phyloP scores from a whole-genome alignment of 1,140 invertebrate species.

The Leptopilina clavipes region DNA sequence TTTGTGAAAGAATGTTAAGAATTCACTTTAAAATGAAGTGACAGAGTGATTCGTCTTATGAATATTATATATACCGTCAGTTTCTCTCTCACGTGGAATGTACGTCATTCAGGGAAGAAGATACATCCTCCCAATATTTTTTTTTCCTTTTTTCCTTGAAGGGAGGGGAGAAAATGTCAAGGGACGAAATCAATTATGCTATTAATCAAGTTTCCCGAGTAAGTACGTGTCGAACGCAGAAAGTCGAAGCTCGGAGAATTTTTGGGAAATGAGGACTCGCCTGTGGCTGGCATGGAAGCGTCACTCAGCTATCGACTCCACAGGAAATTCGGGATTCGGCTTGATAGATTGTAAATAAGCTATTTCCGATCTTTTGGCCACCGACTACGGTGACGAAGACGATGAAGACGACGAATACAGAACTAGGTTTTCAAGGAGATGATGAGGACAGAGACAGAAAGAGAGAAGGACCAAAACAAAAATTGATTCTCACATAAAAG shows the following conservation, averaged over 20 bases:
- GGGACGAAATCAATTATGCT: constrained; percentile 44
- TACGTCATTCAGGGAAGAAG: constrained; percentile 4
- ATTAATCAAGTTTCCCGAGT: constrained; percentile 37
- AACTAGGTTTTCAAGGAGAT: constrained; percentile 26
- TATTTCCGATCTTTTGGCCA: constrained; percentile 26
- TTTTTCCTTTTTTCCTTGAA: too few relatives aligned
- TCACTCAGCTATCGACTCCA: constrained; percentile 74
- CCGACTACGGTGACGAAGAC: not conserved
- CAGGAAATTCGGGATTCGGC: constrained; percentile 56
- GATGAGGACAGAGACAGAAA: not conserved
- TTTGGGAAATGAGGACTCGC: constrained; percentile 70
- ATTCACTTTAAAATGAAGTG: constrained; percentile 13
- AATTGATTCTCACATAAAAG: not conserved
- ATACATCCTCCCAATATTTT: constrained; percentile 16
- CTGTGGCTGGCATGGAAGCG: constrained; percentile 72
- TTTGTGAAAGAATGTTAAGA: not conserved
- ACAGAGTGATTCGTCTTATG: not conserved
- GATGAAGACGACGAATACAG: not conserved
- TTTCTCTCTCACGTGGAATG: constrained; percentile 1
- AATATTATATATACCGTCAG: not conserved
- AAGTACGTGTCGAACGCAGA: constrained; percentile 32
- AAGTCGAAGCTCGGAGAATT: constrained; percentile 54
- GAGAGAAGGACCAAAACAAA: not conserved
- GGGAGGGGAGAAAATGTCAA: constrained; percentile 30
- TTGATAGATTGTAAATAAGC: constrained; percentile 54